Conservation (phyloP, 2,888 invertebrate species). For the Macrosoma leucophasiata region DNA sequence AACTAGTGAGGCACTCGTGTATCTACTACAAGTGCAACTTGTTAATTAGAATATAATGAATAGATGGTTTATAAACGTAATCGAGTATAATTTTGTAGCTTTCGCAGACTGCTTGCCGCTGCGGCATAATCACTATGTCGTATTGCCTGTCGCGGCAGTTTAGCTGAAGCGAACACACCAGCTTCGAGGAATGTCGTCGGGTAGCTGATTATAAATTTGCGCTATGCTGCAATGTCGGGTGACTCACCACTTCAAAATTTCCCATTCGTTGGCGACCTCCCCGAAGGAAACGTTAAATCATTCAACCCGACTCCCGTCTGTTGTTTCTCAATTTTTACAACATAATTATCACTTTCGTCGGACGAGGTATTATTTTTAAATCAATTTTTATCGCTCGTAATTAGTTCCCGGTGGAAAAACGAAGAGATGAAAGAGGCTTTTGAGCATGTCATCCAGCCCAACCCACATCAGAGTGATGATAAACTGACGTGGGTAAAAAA, state of each 20-base stretch:
- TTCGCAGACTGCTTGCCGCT: conserved; percentile 23
- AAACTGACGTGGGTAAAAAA: conserved; percentile 8
- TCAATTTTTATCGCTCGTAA: conserved; percentile 1
- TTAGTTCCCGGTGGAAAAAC: conserved; percentile 4
- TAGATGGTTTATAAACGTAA: no score
- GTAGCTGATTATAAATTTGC: conserved; percentile 61
- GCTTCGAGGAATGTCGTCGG: conserved; percentile 58
- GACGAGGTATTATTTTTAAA: conserved; percentile 4
- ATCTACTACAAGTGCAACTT: no score
- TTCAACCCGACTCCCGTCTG: no score
- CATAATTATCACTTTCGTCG: no score
- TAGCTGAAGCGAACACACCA: conserved; percentile 42
- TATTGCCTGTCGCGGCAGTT: conserved; percentile 32
- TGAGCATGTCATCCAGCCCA: conserved; percentile 12
- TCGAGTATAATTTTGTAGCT: no score
- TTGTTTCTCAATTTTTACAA: no score
- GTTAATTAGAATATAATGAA: no score
- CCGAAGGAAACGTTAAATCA: conserved; percentile 9
- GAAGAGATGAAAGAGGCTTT: conserved; percentile 8
- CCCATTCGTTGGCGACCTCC: conserved; percentile 25
- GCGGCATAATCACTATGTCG: conserved; percentile 27
- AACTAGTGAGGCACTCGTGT: no score
- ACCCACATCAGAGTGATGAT: conserved; percentile 19
- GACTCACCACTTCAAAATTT: conserved; percentile 48
- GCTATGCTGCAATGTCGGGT: conserved; percentile 54